phyloP scores from a whole-genome alignment of 2,113 vertebrate genomes.

The Hydrolagus affinis region DNA sequence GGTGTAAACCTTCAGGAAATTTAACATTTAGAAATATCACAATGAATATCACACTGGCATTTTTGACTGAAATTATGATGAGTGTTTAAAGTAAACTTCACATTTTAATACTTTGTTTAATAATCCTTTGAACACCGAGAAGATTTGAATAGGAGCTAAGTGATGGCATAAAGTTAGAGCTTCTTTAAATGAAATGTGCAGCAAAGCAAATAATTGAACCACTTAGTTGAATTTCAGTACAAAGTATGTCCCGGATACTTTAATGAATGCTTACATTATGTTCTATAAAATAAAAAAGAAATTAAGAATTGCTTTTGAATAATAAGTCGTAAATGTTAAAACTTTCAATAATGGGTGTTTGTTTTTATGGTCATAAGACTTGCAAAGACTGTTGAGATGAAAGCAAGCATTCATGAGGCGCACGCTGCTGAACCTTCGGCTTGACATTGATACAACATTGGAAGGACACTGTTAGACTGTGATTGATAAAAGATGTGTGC shows the following conservation, averaged over 20 bases:
- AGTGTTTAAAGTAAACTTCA: background rate
- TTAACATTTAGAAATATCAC: too few species aligned
- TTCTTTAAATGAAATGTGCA: background rate
- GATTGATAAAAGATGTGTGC: slow-evolving; percentile 33
- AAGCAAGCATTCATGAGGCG: slow-evolving; percentile 48
- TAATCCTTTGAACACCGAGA: background rate
- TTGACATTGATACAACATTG: slow-evolving; percentile 40
- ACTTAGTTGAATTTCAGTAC: background rate
- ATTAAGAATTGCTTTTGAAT: background rate
- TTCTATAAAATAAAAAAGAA: background rate
- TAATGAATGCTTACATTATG: slow-evolving; percentile 14
- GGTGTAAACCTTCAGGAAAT: too few species aligned
- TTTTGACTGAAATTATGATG: background rate
- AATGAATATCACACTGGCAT: too few species aligned
- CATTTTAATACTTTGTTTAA: background rate
- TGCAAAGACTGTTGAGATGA: slow-evolving; percentile 40
- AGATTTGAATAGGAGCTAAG: background rate
- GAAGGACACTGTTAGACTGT: slow-evolving; percentile 36
- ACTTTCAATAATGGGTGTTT: slow-evolving; percentile 44
- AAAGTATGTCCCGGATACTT: background rate
- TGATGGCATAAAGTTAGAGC: background rate
- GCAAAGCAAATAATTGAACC: background rate
- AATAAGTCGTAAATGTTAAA: slow-evolving; percentile 30
- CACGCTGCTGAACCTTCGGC: slow-evolving; percentile 36
- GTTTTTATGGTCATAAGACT: slow-evolving; percentile 52